These are phyloP conservation scores for Podarcis muralis DNA, from an alignment of 2,113 vertebrate species.

Conservation along the genomic window DNA sequence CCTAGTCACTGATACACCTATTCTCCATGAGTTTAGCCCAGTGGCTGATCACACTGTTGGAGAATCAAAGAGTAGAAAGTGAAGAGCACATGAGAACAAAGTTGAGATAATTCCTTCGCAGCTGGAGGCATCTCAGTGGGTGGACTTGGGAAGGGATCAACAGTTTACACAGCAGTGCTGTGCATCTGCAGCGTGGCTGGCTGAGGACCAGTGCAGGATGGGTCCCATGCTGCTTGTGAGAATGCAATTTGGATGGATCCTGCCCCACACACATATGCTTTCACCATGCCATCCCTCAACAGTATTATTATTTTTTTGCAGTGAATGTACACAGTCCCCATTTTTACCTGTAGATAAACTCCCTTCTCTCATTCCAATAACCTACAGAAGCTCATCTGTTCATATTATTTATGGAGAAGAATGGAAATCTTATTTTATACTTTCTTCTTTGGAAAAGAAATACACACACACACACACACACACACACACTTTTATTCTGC, in stretches of 20 bases:
- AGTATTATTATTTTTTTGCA: neutral
- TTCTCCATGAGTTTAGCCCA: neutral
- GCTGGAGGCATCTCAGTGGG: neutral
- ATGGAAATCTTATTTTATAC: slow-evolving; percentile 15
- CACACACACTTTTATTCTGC: slow-evolving; percentile 17
- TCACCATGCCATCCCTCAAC: neutral
- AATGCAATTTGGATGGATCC: neutral
- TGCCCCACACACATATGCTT: too few species aligned
- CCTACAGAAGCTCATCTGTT: neutral
- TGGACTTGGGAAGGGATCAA: neutral
- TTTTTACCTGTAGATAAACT: neutral
- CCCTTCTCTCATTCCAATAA: slow-evolving; percentile 28
- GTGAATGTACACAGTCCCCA: neutral
- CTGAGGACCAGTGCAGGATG: neutral
- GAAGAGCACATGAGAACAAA: neutral
- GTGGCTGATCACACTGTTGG: neutral
- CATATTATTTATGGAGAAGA: neutral
- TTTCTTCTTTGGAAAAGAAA: slow-evolving; percentile 3
- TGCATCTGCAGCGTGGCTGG: neutral
- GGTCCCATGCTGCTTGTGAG: neutral
- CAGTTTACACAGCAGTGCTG: neutral
- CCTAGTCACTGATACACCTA: neutral
- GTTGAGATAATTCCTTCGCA: neutral
- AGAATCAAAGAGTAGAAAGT: too few species aligned
- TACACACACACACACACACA: neutral